Percentiles rank a stretch among this genome's conserved stretches.
phyloP scores from a whole-genome alignment of 2,888 invertebrate species.

The Hoplodrina ambigua region DNA sequence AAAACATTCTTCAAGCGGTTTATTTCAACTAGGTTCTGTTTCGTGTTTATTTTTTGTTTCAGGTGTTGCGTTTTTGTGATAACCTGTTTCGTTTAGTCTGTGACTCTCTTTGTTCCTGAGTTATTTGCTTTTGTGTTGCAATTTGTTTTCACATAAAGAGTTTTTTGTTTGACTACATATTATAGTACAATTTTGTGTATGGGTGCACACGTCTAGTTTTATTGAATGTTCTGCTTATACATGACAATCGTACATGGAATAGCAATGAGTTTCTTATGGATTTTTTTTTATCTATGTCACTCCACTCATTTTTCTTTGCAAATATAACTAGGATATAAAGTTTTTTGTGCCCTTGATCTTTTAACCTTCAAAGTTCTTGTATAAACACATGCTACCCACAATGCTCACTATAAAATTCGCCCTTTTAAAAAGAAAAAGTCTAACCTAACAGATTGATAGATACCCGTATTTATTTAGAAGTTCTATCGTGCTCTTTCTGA shows the following conservation, averaged over 20 bases:
- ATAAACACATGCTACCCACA: neutral
- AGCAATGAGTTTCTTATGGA: neutral
- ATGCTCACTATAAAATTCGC: neutral
- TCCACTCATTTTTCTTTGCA: too few species aligned
- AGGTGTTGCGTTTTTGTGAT: conserved; percentile 44
- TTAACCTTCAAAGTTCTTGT: neutral
- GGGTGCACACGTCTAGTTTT: neutral
- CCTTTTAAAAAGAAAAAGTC: neutral
- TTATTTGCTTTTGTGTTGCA: conserved; percentile 24
- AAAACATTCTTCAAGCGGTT: conserved; percentile 45
- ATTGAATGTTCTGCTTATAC: neutral
- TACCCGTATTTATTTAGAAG: conserved; percentile 62
- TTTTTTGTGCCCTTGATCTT: neutral
- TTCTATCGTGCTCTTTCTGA: conserved; percentile 54
- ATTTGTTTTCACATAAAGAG: conserved; percentile 9
- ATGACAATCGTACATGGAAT: neutral
- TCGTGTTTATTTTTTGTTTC: conserved; percentile 25
- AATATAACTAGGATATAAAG: neutral
- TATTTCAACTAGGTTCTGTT: conserved; percentile 33
- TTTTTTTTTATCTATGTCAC: neutral
- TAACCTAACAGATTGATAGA: conserved; percentile 49
- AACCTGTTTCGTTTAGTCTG: conserved; percentile 31
- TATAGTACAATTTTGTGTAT: neutral
- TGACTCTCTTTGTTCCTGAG: conserved; percentile 20
- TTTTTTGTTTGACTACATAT: neutral